phyloP scores from a whole-genome alignment of 2,113 vertebrate genomes.

The Amblyornis subalaris region DNA sequence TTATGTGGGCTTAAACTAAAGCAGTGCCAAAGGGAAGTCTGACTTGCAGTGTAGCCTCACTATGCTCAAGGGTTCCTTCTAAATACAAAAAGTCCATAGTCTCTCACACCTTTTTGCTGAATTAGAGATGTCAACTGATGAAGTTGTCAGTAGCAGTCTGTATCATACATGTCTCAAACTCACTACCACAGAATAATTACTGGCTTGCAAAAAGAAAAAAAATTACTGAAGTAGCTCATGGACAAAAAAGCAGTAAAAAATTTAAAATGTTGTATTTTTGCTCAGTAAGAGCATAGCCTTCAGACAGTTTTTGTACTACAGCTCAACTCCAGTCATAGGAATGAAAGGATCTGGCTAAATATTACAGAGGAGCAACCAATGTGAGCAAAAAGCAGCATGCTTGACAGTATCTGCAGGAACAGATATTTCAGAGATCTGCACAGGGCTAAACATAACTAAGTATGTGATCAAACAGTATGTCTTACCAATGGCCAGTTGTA shows the following conservation, averaged over 20 bases:
- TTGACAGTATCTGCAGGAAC: background rate
- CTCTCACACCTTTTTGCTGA: fast-evolving
- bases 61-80: background rate
- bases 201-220: background rate
- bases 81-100: background rate
- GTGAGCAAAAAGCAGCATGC: fast-evolving
- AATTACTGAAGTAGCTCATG: background rate
- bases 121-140: background rate
- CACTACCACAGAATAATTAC: background rate
- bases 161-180: background rate
- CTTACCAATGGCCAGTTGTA: fast-evolving
- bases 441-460: background rate
- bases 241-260: background rate
- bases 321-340: background rate
- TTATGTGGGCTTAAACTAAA: background rate
- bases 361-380: fast-evolving
- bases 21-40: background rate
- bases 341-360: background rate
- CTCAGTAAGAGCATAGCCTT: background rate
- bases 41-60: too few relatives aligned
- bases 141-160: background rate
- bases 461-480: fast-evolving
- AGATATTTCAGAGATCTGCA: background rate
- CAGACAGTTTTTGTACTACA: background rate
- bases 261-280: background rate